Conservation (phyloP, 1,140 invertebrate species). For the Conus betulinus region DNA sequence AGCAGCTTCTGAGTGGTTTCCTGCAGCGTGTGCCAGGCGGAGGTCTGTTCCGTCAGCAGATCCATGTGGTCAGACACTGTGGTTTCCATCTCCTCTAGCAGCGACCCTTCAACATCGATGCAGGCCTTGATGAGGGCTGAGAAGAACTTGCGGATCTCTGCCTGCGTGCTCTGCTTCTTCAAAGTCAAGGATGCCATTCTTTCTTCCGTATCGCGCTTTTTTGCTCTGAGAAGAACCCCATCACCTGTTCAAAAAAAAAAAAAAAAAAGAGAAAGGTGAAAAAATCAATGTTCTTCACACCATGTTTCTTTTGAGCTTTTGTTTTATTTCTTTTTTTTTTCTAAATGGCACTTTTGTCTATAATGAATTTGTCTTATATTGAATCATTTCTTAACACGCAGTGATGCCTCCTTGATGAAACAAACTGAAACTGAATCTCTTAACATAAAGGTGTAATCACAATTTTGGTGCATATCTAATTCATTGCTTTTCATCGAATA, state of each 20-base stretch:
- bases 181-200: not conserved
- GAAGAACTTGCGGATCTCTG: constrained; percentile 16
- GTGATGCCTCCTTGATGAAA: no score
- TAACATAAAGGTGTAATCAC: no score
- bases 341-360: no score
- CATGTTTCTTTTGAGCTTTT: no score
- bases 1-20: constrained; percentile 21
- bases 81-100: constrained; percentile 32
- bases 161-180: not conserved
- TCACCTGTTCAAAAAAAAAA: not conserved
- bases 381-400: no score
- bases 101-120: constrained; percentile 24
- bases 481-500: no score
- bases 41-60: not conserved
- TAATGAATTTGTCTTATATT: no score
- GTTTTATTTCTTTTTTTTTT: no score
- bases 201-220: not conserved
- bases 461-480: no score
- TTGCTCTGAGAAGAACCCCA: constrained; percentile 29
- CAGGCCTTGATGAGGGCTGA: constrained; percentile 31
- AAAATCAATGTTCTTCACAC: no score
- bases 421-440: no score
- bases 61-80: constrained; percentile 25
- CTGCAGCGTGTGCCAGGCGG: constrained; percentile 10
- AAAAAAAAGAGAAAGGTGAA: not conserved